A percentile compares a stretch with the other conserved stretches of the same genome.
These are phyloP conservation scores for Achlya flavicornis DNA, from an alignment of 2,888 invertebrate genomes.

Conservation along the genomic window DNA sequence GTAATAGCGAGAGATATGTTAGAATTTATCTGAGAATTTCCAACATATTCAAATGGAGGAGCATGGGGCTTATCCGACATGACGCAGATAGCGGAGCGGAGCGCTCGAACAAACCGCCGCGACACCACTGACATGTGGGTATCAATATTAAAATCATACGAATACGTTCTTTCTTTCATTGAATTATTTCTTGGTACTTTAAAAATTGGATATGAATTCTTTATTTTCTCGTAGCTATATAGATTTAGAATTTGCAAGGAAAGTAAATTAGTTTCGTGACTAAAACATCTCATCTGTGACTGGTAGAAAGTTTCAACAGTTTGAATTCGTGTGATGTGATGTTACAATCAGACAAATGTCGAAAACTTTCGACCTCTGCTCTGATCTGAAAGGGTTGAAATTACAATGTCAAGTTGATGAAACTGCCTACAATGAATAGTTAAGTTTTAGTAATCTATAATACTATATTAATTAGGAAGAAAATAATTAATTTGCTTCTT, in stretches of 20 bases:
- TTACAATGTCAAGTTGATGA: not conserved
- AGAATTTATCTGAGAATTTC: slow-evolving; percentile 1
- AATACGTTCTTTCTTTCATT: not conserved
- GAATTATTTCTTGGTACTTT: not conserved
- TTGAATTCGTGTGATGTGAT: not conserved
- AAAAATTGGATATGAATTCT: not conserved
- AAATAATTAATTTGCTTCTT: too few species aligned
- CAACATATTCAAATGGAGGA: slow-evolving; percentile 11
- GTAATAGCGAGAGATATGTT: not conserved
- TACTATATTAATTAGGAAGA: too few species aligned
- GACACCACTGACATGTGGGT: not conserved
- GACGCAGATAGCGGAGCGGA: slow-evolving; percentile 4
- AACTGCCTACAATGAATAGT: too few species aligned
- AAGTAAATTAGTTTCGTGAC: not conserved
- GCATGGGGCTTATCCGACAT: slow-evolving; percentile 4
- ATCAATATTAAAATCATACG: not conserved
- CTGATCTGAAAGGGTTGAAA: not conserved
- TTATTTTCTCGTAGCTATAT: not conserved
- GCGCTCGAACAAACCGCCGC: not conserved
- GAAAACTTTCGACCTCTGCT: not conserved
- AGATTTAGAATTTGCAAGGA: not conserved
- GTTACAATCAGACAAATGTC: not conserved
- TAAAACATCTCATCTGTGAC: not conserved
- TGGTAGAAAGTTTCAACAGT: not conserved
- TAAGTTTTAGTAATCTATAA: too few species aligned